Evolutionary conservation across 2,888 invertebrate species (phyloP).

Genomic region (Pollenia amentaria): DNA sequence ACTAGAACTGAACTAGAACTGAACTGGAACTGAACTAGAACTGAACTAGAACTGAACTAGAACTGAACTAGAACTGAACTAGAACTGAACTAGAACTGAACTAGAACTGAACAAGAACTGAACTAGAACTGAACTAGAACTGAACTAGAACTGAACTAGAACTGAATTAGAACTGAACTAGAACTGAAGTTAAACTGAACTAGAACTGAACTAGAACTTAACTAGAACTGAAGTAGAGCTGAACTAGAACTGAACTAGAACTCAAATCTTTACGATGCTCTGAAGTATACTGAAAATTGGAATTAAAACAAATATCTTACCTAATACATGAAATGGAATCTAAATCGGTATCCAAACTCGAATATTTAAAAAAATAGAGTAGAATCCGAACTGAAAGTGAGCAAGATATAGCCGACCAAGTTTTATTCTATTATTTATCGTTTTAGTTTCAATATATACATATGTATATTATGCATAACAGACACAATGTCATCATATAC

Average conservation of each 20-base stretch:
- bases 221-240: background rate
- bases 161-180: background rate
- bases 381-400: no score
- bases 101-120: background rate
- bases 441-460: no score
- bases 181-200: background rate
- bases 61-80: background rate
- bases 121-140: conserved; percentile 8
- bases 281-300: no score
- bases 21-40: background rate
- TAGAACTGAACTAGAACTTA: background rate
- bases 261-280: no score
- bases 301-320: no score
- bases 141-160: background rate
- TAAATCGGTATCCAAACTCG: no score
- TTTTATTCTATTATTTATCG: no score
- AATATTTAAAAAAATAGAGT: no score
- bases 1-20: conserved; percentile 1
- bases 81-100: background rate
- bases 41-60: conserved; percentile 1
- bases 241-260: background rate
- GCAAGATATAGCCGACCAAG: no score
- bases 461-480: no score
- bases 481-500: conserved; percentile 12
- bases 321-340: no score